These are phyloP conservation scores for Ophion ellenae DNA, from an alignment of 2,888 invertebrate species.

Conservation along the genomic window DNA sequence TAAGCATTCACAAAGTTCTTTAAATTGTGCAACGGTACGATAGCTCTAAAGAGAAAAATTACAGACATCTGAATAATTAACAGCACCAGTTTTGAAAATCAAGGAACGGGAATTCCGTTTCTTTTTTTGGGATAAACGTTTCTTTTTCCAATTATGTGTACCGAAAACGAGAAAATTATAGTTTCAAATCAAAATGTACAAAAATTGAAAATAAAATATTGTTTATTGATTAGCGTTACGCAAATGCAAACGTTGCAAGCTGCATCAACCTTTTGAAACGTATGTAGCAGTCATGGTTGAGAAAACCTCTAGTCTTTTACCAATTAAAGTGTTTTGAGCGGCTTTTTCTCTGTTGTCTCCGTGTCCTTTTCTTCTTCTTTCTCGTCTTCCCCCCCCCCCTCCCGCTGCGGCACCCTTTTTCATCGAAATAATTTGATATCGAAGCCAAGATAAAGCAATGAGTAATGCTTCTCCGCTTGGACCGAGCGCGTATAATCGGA, in stretches of 20 bases:
- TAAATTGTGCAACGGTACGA: too few species aligned
- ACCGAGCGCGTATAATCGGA: constrained; percentile 50
- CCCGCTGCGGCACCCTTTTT: background rate
- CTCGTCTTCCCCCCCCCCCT: background rate
- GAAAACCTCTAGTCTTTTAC: background rate
- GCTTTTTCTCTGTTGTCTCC: background rate
- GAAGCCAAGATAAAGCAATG: constrained; percentile 64
- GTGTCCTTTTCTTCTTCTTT: background rate
- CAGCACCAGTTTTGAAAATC: too few species aligned
- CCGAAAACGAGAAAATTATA: background rate
- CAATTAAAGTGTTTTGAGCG: background rate
- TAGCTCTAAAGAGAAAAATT: too few species aligned
- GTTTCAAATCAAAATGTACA: background rate
- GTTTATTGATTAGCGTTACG: background rate
- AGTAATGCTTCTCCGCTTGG: constrained; percentile 52
- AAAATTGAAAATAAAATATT: background rate
- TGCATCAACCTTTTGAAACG: too few species aligned
- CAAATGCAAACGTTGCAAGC: too few species aligned
- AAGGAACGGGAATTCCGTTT: too few species aligned
- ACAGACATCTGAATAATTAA: too few species aligned
- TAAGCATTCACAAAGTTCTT: too few species aligned
- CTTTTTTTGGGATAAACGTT: too few species aligned
- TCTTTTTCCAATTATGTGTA: too few species aligned
- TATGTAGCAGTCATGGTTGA: background rate
- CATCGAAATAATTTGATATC: constrained; percentile 67